These are phyloP conservation scores for Lathamus discolor DNA, from an alignment of 2,113 vertebrate genomes.

Conservation along the genomic window DNA sequence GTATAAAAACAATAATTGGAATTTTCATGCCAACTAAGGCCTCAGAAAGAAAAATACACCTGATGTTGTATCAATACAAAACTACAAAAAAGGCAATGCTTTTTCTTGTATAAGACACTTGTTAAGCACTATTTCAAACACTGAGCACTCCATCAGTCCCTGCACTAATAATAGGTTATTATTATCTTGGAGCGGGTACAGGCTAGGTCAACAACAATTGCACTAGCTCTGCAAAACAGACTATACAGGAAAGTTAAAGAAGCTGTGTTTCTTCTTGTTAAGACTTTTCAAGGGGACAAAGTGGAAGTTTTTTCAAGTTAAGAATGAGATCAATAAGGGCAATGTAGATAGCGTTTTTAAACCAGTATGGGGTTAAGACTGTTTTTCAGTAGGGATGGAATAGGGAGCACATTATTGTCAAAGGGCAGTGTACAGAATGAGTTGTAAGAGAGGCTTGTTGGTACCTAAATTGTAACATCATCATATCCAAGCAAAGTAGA, in stretches of 20 bases:
- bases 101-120: background rate
- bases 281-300: background rate
- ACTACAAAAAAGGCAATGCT: background rate
- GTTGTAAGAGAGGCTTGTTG: background rate
- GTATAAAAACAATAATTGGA: background rate
- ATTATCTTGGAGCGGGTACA: background rate
- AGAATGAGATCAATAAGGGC: background rate
- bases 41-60: background rate
- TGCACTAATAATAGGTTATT: background rate
- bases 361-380: background rate
- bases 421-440: background rate
- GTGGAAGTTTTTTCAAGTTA: background rate
- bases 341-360: background rate
- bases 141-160: background rate
- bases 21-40: background rate
- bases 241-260: conserved; percentile 9
- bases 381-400: background rate
- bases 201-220: conserved; percentile 11
- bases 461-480: background rate
- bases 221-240: background rate
- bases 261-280: background rate
- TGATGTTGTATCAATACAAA: background rate
- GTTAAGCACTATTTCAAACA: background rate
- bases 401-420: background rate
- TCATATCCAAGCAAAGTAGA: background rate